These are phyloP conservation scores for Drosophila auraria DNA, from an alignment of 1,140 invertebrate genomes.

Conservation along the genomic window DNA sequence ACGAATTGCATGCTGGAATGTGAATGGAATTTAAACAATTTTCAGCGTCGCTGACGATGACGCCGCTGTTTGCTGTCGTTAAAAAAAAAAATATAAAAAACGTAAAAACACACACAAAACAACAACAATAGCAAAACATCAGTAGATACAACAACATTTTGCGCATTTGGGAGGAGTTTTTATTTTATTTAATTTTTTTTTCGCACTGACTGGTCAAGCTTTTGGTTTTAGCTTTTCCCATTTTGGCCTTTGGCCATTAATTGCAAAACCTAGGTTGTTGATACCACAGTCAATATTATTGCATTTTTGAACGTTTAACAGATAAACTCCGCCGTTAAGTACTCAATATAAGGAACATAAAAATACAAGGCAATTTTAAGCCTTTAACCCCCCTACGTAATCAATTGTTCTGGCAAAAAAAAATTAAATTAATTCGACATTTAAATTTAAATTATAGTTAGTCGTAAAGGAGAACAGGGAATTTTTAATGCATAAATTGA, in stretches of 20 bases:
- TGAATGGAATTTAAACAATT: constrained; percentile 85
- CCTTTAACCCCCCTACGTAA: no score
- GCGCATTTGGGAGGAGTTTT: constrained; percentile 37
- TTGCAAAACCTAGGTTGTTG: constrained; percentile 6
- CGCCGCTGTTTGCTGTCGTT: constrained; percentile 57
- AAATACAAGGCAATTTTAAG: no score
- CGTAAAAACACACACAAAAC: constrained; percentile 19
- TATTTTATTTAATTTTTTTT: constrained; percentile 8
- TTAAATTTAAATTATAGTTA: no score
- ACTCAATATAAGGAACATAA: no score
- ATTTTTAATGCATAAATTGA: no score
- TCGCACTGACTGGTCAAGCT: constrained; percentile 41
- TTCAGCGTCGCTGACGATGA: constrained; percentile 81
- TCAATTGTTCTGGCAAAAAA: no score
- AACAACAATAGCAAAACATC: constrained; percentile 7
- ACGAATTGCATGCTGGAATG: constrained; percentile 85
- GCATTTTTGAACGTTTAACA: neutral
- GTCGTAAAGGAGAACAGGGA: no score
- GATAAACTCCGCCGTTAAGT: no score
- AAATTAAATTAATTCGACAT: no score
- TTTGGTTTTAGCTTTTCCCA: constrained; percentile 24
- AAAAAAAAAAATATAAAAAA: constrained; percentile 25
- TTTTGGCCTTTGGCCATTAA: constrained; percentile 17
- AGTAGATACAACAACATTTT: constrained; percentile 26
- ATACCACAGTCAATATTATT: neutral